phyloP scores from a whole-genome alignment of 2,113 vertebrate genomes.

The Ophiodon elongatus region DNA sequence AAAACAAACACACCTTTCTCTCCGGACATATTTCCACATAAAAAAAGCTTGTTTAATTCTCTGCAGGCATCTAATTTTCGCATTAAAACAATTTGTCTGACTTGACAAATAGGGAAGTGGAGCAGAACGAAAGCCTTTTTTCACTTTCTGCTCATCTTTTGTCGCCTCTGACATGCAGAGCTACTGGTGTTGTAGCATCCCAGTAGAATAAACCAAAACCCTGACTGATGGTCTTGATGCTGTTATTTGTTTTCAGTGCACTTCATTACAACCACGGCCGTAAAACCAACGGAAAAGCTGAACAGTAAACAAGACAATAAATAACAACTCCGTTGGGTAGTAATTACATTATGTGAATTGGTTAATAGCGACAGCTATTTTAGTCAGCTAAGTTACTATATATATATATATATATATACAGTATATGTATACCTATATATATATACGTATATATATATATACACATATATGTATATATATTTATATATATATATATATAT shows the following conservation, averaged over 20 bases:
- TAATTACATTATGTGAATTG: no score
- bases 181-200: no score
- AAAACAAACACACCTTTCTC: neutral
- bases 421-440: no score
- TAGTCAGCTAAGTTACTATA: no score
- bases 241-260: neutral
- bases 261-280: neutral
- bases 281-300: neutral
- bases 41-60: conserved; percentile 3
- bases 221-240: no score
- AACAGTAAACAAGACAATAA: neutral
- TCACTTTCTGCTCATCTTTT: conserved; percentile 12
- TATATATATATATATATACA: no score
- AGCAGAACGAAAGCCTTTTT: neutral
- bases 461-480: no score
- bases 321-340: neutral
- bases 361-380: no score
- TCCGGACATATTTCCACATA: neutral
- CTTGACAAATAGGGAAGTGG: conserved; percentile 26
- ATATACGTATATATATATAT: no score
- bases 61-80: conserved; percentile 6
- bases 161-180: conserved; percentile 12
- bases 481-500: no score
- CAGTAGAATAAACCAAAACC: no score
- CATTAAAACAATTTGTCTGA: conserved; percentile 28